A percentile compares a stretch with the other conserved stretches of the same genome.
Evolutionary conservation across 2,888 invertebrate genomes (phyloP).

Genomic region (Sympetrum striolatum): DNA sequence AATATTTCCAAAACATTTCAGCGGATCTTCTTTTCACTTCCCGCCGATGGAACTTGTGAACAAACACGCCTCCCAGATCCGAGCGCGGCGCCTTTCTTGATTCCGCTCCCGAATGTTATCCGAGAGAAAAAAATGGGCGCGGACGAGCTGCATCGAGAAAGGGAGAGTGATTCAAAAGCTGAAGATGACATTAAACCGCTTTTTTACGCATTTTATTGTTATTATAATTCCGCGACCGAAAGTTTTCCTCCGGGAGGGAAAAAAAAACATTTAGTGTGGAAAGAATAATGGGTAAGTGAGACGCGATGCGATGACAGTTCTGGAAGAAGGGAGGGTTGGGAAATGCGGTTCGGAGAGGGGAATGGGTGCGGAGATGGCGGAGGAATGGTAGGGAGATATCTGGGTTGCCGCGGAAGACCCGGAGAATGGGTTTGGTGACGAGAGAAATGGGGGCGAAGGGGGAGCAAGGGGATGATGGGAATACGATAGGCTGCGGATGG

Average conservation of each 20-base stretch:
- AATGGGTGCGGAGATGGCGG: background rate
- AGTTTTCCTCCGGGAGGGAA: background rate
- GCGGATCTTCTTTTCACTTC: background rate
- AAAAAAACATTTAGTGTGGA: background rate
- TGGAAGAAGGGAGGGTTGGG: background rate
- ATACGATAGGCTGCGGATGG: constrained; percentile 8
- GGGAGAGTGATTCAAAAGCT: background rate
- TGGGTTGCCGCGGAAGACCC: background rate
- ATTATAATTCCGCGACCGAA: background rate
- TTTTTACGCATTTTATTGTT: background rate
- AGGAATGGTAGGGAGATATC: background rate
- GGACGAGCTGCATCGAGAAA: background rate
- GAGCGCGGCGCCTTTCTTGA: background rate
- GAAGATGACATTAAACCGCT: background rate
- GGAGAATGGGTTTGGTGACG: background rate
- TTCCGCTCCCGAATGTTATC: background rate
- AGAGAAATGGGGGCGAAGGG: background rate
- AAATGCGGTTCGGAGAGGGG: background rate
- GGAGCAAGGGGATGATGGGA: background rate
- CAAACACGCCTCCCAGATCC: background rate
- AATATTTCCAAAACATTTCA: background rate
- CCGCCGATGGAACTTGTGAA: background rate
- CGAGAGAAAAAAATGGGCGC: background rate
- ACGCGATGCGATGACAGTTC: background rate
- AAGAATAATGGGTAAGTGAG: background rate